Conservation (phyloP, 2,113 vertebrate genomes). For the Hipposideros armiger region DNA sequence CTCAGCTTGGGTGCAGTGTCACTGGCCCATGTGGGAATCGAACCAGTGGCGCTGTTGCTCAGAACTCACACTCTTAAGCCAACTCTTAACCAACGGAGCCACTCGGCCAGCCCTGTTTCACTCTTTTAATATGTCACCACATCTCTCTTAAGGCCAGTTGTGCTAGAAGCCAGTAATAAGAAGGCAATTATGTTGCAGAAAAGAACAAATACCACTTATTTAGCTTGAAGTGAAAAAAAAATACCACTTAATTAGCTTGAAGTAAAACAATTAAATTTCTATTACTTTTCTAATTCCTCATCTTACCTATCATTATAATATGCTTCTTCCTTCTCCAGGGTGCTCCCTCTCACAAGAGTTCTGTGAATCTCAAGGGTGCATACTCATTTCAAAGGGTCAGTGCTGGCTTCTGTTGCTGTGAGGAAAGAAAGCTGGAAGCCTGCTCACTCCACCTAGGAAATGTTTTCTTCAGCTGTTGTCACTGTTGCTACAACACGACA, state of each 20-base stretch:
- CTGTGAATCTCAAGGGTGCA: background rate
- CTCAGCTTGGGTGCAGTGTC: too few relatives aligned
- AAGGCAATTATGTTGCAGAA: conserved; percentile 38
- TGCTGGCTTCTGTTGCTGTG: conserved; percentile 13
- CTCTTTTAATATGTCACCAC: background rate
- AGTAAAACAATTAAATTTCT: conserved; percentile 55
- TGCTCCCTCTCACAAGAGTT: background rate
- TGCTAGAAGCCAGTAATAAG: conserved; percentile 54
- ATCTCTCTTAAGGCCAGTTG: conserved; percentile 21
- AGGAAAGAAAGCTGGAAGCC: conserved; percentile 62
- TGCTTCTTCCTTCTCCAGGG: background rate
- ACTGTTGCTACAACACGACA: conserved; percentile 11
- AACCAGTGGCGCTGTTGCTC: too few relatives aligned
- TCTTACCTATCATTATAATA: conserved; percentile 14
- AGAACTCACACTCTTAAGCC: too few relatives aligned
- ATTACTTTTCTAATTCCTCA: conserved; percentile 45
- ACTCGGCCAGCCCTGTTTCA: background rate
- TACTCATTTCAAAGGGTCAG: background rate
- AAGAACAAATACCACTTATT: conserved; percentile 24
- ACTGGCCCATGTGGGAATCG: too few relatives aligned
- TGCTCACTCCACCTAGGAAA: conserved; percentile 24
- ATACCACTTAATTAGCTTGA: background rate
- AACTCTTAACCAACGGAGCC: too few relatives aligned
- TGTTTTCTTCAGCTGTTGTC: conserved; percentile 69
- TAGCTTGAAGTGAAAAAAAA: background rate